Conservation (phyloP, 2,888 invertebrate species). For the Beris chalybata region DNA sequence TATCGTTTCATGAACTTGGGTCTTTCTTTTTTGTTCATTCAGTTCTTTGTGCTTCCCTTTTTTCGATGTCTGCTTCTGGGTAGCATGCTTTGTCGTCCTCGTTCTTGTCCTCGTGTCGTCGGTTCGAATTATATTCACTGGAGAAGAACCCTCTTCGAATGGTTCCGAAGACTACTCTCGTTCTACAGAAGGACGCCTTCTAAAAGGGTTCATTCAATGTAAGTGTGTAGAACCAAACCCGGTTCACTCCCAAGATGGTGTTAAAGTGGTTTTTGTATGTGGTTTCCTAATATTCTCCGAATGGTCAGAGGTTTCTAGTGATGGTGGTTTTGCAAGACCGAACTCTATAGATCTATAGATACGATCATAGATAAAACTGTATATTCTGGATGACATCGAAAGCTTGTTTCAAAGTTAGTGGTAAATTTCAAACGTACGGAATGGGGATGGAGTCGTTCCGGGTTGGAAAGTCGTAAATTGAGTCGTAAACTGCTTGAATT, state of each 20-base stretch:
- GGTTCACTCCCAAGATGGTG: constrained; percentile 12
- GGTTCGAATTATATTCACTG: too few relatives aligned
- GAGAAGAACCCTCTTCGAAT: too few relatives aligned
- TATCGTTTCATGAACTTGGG: constrained; percentile 20
- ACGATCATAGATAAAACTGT: too few relatives aligned
- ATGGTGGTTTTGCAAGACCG: background rate
- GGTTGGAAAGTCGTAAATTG: constrained; percentile 34
- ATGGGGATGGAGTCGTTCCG: too few relatives aligned
- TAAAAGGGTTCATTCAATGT: too few relatives aligned
- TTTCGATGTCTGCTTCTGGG: constrained; percentile 3
- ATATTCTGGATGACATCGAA: too few relatives aligned
- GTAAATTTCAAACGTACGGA: constrained; percentile 14
- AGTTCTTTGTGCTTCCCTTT: background rate
- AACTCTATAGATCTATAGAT: background rate
- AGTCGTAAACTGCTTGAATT: constrained; percentile 38
- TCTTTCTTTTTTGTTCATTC: background rate
- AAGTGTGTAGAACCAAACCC: too few relatives aligned
- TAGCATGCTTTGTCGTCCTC: constrained; percentile 22
- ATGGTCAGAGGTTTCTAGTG: constrained; percentile 13
- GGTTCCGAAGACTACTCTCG: too few relatives aligned
- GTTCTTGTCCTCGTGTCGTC: constrained; percentile 13
- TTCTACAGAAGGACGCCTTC: too few relatives aligned
- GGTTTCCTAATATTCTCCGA: constrained; percentile 29
- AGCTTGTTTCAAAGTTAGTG: constrained; percentile 31
- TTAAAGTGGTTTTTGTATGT: constrained; percentile 32